Conservation (phyloP, 2,113 vertebrate genomes). For the Mormyrus iriodes region DNA sequence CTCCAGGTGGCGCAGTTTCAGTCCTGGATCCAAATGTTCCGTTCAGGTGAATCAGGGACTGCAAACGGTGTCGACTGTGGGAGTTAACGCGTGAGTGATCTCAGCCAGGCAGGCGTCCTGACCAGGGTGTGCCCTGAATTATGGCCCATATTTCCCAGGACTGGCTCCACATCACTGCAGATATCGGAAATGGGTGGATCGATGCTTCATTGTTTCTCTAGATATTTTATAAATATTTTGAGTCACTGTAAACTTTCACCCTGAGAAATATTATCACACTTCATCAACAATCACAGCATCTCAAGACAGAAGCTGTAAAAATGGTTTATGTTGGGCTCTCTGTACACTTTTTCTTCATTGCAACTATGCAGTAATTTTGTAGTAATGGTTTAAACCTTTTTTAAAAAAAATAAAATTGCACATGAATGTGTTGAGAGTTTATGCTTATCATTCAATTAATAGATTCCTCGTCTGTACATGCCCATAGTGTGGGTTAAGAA, state of each 20-base stretch:
- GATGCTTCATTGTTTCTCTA: neutral
- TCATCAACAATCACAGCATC: neutral
- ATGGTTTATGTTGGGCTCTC: neutral
- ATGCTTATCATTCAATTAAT: neutral
- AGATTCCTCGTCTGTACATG: neutral
- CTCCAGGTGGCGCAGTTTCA: neutral
- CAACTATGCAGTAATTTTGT: neutral
- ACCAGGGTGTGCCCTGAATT: neutral
- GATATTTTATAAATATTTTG: neutral
- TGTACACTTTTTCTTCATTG: neutral
- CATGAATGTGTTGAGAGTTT: neutral
- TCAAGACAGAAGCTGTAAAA: neutral
- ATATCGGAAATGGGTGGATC: neutral
- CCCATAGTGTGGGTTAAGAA: neutral
- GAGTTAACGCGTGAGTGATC: neutral
- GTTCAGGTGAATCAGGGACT: neutral
- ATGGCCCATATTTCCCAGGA: neutral
- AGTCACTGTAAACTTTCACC: neutral
- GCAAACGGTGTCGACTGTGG: neutral
- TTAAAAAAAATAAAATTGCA: neutral
- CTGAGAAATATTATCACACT: neutral
- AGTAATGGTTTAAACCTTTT: neutral
- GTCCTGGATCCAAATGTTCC: neutral
- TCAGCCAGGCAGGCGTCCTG: neutral
- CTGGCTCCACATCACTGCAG: neutral